Evolutionary conservation across 1,140 invertebrate species (phyloP).

Genomic region (Planococcus citri): DNA sequence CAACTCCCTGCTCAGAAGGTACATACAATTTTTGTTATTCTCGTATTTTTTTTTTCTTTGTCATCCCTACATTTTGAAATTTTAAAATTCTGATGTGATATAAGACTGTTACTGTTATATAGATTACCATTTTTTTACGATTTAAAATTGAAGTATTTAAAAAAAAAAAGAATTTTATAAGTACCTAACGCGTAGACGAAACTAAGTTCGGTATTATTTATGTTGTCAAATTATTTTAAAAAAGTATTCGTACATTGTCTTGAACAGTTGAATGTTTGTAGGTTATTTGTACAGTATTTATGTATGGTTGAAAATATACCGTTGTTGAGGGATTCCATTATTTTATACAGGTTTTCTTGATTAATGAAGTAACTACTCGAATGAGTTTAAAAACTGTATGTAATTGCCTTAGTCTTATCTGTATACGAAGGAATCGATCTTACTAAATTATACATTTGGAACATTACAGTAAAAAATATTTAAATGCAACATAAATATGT

Average conservation of each 20-base stretch:
- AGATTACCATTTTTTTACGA: conserved; percentile 18
- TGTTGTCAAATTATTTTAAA: neutral
- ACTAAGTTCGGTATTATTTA: neutral
- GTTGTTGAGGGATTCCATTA: conserved; percentile 1
- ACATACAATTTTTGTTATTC: neutral
- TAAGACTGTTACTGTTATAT: conserved; percentile 15
- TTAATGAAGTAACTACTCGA: too few relatives aligned
- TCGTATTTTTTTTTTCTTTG: neutral
- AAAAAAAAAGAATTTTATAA: neutral
- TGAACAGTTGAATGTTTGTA: neutral
- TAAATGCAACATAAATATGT: too few relatives aligned
- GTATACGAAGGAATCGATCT: too few relatives aligned
- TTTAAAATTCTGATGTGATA: conserved; percentile 15
- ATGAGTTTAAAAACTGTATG: too few relatives aligned
- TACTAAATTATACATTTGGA: too few relatives aligned
- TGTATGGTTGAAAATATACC: conserved; percentile 18
- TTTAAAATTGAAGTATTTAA: neutral
- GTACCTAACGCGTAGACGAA: neutral
- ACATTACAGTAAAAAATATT: too few relatives aligned
- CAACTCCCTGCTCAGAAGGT: neutral
- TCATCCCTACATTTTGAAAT: neutral
- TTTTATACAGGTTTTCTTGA: neutral
- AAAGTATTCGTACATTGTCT: neutral
- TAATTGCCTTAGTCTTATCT: too few relatives aligned
- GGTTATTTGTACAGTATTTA: conserved; percentile 12